Percentiles rank a stretch among this genome's conserved stretches.
Conservation (phyloP, 2,797 vertebrate species). For the Mus caroli region DNA sequence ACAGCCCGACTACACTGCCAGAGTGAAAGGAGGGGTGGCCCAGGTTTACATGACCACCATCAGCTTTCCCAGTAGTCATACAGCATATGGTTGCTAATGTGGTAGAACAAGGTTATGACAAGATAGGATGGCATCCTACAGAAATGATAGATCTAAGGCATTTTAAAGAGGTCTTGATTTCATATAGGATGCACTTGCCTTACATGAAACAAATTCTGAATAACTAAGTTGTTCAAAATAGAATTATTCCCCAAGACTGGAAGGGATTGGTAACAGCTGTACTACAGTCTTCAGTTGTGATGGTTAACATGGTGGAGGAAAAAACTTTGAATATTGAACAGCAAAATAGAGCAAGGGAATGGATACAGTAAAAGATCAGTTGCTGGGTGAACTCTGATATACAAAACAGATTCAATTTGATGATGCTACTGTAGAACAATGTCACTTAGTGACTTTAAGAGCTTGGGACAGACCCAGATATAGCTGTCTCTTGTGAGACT, state of each 20-base stretch:
- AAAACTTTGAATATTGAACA: neutral
- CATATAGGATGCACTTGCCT: neutral
- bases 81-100: neutral
- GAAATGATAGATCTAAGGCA: neutral
- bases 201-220: neutral
- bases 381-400: neutral
- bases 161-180: neutral
- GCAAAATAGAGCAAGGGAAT: neutral
- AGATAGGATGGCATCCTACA: neutral
- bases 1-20: neutral
- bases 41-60: neutral
- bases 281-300: neutral
- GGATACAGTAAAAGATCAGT: neutral
- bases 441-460: neutral
- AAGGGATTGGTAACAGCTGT: neutral
- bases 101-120: neutral
- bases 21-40: neutral
- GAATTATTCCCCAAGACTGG: neutral
- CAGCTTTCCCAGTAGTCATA: neutral
- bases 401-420: neutral
- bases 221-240: neutral
- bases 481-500: too few relatives aligned
- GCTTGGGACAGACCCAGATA: too few relatives aligned
- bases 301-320: neutral
- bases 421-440: neutral